Conservation (phyloP, 2,888 invertebrate genomes). For the Drosophila mercatorum region DNA sequence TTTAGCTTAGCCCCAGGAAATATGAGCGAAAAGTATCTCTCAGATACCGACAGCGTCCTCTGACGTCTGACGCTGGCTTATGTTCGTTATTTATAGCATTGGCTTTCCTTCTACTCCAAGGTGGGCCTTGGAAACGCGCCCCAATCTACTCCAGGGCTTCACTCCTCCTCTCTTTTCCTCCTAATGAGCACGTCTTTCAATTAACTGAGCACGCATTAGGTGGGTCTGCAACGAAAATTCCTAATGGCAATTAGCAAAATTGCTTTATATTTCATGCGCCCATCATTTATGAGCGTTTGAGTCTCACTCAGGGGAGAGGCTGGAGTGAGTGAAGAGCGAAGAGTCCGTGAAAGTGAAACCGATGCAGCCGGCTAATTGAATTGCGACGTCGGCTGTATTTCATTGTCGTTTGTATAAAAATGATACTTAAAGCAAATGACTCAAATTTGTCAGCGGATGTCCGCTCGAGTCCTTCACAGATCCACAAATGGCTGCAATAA, state of each 20-base stretch:
- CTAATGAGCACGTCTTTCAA: slow-evolving; percentile 84
- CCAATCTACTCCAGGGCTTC: slow-evolving; percentile 13
- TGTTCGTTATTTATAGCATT: slow-evolving; percentile 70
- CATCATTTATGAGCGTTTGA: slow-evolving; percentile 65
- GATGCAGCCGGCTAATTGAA: slow-evolving; percentile 65
- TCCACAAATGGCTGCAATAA: slow-evolving; percentile 61
- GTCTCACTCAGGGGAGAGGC: background rate
- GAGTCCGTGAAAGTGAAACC: slow-evolving; percentile 6
- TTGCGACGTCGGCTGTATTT: slow-evolving; percentile 64
- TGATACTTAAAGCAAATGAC: slow-evolving; percentile 68
- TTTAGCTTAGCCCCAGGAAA: slow-evolving; percentile 61
- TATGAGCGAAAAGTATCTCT: slow-evolving; percentile 72
- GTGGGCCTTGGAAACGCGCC: slow-evolving; percentile 6
- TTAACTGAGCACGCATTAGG: slow-evolving; percentile 68
- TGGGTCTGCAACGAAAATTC: slow-evolving; percentile 69
- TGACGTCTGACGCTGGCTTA: slow-evolving; percentile 63
- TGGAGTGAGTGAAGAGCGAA: background rate
- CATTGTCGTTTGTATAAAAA: slow-evolving; percentile 44
- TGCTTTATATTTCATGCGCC: slow-evolving; percentile 82
- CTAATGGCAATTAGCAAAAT: slow-evolving; percentile 84
- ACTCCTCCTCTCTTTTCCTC: slow-evolving; percentile 45
- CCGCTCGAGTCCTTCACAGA: slow-evolving; percentile 14
- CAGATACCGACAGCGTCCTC: slow-evolving; percentile 46
- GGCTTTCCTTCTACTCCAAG: slow-evolving; percentile 1
- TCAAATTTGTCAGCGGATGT: slow-evolving; percentile 61